Evolutionary conservation across 2,888 invertebrate species (phyloP).

Genomic region (Caenorhabditis becei): DNA sequence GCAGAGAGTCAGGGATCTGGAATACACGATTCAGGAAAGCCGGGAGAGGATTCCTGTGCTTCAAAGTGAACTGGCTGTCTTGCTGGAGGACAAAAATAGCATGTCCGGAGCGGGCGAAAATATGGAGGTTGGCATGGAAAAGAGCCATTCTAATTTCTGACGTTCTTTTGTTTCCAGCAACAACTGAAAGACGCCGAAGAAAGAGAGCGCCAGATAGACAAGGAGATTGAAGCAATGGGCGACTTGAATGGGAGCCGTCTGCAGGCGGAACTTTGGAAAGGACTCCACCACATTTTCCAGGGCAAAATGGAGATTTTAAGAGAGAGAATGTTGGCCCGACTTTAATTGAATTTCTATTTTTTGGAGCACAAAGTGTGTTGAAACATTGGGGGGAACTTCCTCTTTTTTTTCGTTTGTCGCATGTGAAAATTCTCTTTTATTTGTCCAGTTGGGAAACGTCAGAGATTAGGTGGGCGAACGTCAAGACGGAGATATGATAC

Average conservation of each 20-base stretch:
- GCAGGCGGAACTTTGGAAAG: constrained; percentile 51
- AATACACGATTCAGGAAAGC: constrained; percentile 14
- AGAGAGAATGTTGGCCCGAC: constrained; percentile 25
- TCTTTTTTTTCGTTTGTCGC: no score
- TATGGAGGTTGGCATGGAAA: constrained; percentile 13
- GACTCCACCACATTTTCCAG: constrained; percentile 31
- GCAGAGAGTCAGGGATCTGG: constrained; percentile 39
- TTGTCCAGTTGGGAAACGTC: not conserved
- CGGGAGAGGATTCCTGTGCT: constrained; percentile 26
- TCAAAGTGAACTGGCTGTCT: constrained; percentile 13
- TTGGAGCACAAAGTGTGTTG: not conserved
- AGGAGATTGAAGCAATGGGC: constrained; percentile 18
- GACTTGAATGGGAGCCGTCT: constrained; percentile 20
- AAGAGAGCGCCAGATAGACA: constrained; percentile 23
- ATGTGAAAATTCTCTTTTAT: no score
- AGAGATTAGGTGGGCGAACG: not conserved
- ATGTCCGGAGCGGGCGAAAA: constrained; percentile 2
- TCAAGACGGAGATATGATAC: constrained; percentile 5
- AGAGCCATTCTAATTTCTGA: not conserved
- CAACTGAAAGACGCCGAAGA: constrained; percentile 8
- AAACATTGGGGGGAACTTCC: no score
- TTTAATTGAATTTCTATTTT: constrained; percentile 10
- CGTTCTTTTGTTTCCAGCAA: constrained; percentile 20
- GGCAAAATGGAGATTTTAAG: constrained; percentile 32
- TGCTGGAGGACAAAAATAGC: constrained; percentile 39